phyloP scores from a whole-genome alignment of 2,797 vertebrate species.

The Scleropages formosus region DNA sequence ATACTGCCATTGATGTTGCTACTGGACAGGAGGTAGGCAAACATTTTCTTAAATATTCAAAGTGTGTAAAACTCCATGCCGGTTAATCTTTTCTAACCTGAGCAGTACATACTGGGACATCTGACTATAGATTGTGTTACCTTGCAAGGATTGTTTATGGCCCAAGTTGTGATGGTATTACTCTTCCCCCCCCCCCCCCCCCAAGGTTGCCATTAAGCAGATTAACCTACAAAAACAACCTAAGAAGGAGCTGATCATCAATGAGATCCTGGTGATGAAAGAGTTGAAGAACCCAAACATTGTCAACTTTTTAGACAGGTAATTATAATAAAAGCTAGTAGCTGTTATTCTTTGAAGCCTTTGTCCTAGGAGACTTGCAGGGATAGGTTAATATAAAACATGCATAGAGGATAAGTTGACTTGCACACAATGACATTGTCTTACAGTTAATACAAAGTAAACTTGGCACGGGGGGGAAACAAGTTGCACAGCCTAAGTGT shows the following conservation, averaged over 20 bases:
- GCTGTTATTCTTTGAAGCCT: not conserved
- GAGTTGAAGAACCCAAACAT: slow-evolving; percentile 98
- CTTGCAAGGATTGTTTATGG: not conserved
- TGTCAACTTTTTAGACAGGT: slow-evolving; percentile 98
- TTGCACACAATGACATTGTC: too few species aligned
- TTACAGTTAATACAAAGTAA: too few species aligned
- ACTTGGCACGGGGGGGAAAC: too few species aligned
- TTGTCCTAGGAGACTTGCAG: not conserved
- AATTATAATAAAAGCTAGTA: too few species aligned
- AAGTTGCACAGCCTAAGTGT: too few species aligned
- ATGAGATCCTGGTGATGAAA: slow-evolving; percentile 99
- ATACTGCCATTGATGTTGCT: slow-evolving; percentile 93
- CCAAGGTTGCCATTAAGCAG: slow-evolving; percentile 97
- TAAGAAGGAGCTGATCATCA: slow-evolving; percentile 98
- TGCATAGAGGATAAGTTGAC: too few species aligned
- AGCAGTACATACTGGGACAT: not conserved
- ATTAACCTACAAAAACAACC: slow-evolving; percentile 98
- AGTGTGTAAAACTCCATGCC: not conserved
- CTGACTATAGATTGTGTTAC: not conserved
- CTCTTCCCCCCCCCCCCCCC: slow-evolving; percentile 13
- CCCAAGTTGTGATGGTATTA: not conserved
- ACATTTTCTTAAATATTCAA: not conserved
- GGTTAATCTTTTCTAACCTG: not conserved
- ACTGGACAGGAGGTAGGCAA: slow-evolving; percentile 88
- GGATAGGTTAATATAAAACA: not conserved